phyloP scores from a whole-genome alignment of 2,113 vertebrate genomes.

The Coturnix japonica region DNA sequence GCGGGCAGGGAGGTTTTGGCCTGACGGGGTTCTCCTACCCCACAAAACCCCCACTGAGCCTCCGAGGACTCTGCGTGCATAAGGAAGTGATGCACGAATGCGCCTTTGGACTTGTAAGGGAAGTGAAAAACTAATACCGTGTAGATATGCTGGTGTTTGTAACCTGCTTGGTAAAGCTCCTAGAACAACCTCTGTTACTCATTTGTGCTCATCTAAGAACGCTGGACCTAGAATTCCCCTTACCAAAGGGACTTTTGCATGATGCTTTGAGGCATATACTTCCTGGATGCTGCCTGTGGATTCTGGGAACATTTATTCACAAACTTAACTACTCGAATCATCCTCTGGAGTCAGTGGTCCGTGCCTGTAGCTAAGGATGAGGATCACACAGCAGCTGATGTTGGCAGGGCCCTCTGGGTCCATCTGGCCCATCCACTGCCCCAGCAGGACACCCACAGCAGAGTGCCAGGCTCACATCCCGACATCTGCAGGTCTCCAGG shows the following conservation, averaged over 20 bases:
- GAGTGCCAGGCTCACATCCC: not conserved
- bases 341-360: not conserved
- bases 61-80: not conserved
- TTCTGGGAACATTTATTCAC: not conserved
- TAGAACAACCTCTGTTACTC: not conserved
- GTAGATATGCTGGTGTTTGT: not conserved
- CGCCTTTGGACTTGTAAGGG: not conserved
- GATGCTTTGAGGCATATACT: not conserved
- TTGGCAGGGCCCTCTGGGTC: not conserved
- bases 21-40: fast-evolving
- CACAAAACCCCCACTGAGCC: fast-evolving
- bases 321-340: not conserved
- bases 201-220: not conserved
- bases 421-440: not conserved
- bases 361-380: not conserved
- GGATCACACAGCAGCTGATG: not conserved
- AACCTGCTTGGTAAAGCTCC: not conserved
- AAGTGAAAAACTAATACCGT: not conserved
- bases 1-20: not conserved
- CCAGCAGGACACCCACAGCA: not conserved
- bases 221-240: not conserved
- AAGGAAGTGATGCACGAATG: not conserved
- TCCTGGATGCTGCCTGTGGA: not conserved
- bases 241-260: not conserved
- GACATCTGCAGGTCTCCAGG: not conserved